A percentile compares a stretch with the other conserved stretches of the same genome.
Evolutionary conservation across 2,888 invertebrate genomes (phyloP).

Genomic region (Mechanitis messenoides): DNA sequence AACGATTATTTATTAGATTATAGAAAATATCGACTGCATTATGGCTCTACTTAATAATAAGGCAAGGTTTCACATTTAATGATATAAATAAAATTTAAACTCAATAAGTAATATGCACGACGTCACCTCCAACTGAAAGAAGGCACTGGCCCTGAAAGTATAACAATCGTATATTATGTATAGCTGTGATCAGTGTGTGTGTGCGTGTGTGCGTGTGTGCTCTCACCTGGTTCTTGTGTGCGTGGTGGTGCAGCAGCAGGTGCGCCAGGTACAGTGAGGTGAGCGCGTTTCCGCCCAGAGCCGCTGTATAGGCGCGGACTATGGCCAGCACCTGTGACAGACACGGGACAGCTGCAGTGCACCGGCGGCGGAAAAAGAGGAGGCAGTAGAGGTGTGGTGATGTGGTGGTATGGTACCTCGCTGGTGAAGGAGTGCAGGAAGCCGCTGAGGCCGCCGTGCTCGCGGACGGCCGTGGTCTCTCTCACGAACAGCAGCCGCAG

Average conservation of each 20-base stretch:
- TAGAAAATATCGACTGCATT: too few relatives aligned
- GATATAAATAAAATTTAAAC: background rate
- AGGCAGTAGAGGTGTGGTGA: background rate
- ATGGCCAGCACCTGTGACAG: conserved; percentile 83
- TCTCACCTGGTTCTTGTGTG: conserved; percentile 96
- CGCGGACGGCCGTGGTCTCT: conserved; percentile 94
- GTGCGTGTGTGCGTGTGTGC: background rate
- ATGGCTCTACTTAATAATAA: too few relatives aligned
- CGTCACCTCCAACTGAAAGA: conserved; percentile 96
- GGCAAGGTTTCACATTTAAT: too few relatives aligned
- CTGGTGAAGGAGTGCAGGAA: conserved; percentile 96
- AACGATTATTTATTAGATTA: too few relatives aligned
- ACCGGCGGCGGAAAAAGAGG: background rate
- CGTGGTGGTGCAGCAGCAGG: conserved; percentile 92
- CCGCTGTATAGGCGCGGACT: conserved; percentile 93
- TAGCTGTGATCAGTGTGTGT: background rate
- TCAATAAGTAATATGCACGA: conserved; percentile 87
- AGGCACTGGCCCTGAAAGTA: conserved; percentile 93
- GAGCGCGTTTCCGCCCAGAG: conserved; percentile 96
- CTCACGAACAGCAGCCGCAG: conserved; percentile 96
- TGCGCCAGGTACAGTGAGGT: conserved; percentile 96
- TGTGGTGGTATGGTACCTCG: conserved; percentile 75
- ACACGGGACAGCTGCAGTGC: background rate
- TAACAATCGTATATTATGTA: too few relatives aligned
- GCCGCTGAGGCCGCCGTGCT: conserved; percentile 92